phyloP scores from a whole-genome alignment of 2,797 vertebrate genomes.

The Ptychadena robeensis region DNA sequence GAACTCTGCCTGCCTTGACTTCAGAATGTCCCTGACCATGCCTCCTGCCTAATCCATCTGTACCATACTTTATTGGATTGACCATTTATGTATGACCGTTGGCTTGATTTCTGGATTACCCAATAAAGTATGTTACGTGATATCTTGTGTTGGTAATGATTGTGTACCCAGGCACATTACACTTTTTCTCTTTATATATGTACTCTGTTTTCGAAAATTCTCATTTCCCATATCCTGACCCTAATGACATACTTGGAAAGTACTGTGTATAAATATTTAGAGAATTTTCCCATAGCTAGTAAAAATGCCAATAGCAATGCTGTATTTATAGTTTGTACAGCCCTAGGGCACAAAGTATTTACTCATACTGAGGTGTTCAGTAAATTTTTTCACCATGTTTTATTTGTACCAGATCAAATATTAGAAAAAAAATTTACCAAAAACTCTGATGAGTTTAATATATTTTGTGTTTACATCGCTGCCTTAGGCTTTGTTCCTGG shows the following conservation, averaged over 20 bases:
- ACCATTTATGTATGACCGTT: too few relatives aligned
- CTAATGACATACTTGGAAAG: background rate
- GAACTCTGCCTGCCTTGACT: too few relatives aligned
- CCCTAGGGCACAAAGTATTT: background rate
- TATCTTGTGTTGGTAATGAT: too few relatives aligned
- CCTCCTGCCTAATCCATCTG: too few relatives aligned
- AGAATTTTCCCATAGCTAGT: background rate
- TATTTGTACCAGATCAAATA: background rate
- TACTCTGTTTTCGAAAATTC: background rate
- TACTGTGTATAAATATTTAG: background rate
- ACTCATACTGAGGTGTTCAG: background rate
- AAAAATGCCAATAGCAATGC: conserved; percentile 1
- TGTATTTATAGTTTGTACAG: conserved; percentile 2
- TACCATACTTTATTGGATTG: too few relatives aligned
- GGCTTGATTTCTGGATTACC: too few relatives aligned
- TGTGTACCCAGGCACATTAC: too few relatives aligned
- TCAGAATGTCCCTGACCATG: too few relatives aligned
- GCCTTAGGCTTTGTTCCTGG: background rate
- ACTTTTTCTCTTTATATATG: background rate
- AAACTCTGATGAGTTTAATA: background rate
- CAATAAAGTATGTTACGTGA: too few relatives aligned
- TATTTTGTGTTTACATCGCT: background rate
- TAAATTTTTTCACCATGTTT: background rate
- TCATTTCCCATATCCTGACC: background rate
- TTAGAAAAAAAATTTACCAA: background rate